Base-by-base conservation (phyloP, 1,140 invertebrate genomes). In the Tetranychus urticae region DNA sequence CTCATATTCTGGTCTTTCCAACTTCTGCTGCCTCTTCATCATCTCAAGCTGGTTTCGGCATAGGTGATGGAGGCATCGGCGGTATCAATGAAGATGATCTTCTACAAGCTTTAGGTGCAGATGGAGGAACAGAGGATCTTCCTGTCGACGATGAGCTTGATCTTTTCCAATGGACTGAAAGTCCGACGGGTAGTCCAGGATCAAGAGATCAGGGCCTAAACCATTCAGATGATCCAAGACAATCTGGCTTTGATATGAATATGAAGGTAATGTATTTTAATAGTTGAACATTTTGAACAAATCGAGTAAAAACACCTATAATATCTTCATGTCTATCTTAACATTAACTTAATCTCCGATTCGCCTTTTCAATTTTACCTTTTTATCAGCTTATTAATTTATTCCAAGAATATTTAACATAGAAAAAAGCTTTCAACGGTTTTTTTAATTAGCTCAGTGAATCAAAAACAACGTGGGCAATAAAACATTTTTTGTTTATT, bases 1-100 rank as follows among this genome's bases (percentile, higher is more conserved):
- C 93, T 56, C 94, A 99, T 72, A 97, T 99, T 66, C 80, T 98
- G 62, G 93, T 97, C 62, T 98, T 98, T 75, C 94, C 94, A 56
- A 98, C 90, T 8, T 96, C 90, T 60, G 90, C 93, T 37, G 91
- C 88, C 42, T 90, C 89, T 60, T 87, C 90, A 58, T 63, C 64
- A 42, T 61, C 63, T 14, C 67, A 68, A 45, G 65, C 23, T 6
- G 68, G 35, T 37, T 65, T 63, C 65, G 60, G 65, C 5, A 64
- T 70, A 12, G 68, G 67, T 60, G 57, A 66, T 14, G 48, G 65
- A 33, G 61, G 64, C 80, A 84, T 73, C 7, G 55, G 50, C 81
- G 39, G 39, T 42, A 58, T 82, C 83, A 65, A 69, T 83, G 39
- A 85, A 68, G 84, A 86, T 66, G 82, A 83, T 66, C 72, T 86